Evolutionary conservation across 2,888 invertebrate genomes (phyloP).

Genomic region (Leptinotarsa peninsularis): DNA sequence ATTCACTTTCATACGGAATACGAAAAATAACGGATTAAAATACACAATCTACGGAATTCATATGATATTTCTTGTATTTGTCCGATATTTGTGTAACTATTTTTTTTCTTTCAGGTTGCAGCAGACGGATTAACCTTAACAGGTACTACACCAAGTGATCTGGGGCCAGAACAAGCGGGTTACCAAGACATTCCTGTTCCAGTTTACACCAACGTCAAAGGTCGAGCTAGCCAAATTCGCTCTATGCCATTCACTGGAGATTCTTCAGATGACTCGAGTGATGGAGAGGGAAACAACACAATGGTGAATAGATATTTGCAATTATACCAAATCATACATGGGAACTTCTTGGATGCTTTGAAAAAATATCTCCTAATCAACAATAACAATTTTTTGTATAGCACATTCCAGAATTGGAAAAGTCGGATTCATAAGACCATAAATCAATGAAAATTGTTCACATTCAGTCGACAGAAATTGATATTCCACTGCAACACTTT

Average conservation of each 20-base stretch:
- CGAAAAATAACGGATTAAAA: too few relatives aligned
- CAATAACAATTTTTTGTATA: too few relatives aligned
- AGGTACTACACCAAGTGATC: slow-evolving; percentile 64
- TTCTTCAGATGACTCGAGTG: slow-evolving; percentile 93
- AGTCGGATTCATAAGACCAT: too few relatives aligned
- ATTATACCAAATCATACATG: not conserved
- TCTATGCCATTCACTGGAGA: slow-evolving; percentile 97
- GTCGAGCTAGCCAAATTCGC: slow-evolving; percentile 94
- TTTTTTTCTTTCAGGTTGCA: slow-evolving; percentile 62
- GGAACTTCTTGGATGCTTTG: too few relatives aligned
- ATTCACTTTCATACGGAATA: too few relatives aligned
- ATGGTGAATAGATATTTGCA: slow-evolving; percentile 55
- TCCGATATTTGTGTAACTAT: not conserved
- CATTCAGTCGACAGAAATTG: too few relatives aligned
- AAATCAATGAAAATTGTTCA: too few relatives aligned
- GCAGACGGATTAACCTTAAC: slow-evolving; percentile 70
- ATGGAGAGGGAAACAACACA: slow-evolving; percentile 80
- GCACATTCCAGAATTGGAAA: too few relatives aligned
- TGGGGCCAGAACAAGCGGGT: slow-evolving; percentile 73
- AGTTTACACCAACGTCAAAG: slow-evolving; percentile 96
- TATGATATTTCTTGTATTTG: too few relatives aligned
- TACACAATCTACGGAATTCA: too few relatives aligned
- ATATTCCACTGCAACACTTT: too few relatives aligned
- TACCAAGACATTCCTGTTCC: slow-evolving; percentile 93
- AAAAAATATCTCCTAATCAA: too few relatives aligned